phyloP scores from a whole-genome alignment of 2,797 vertebrate species.

The Passerculus sandwichensis region DNA sequence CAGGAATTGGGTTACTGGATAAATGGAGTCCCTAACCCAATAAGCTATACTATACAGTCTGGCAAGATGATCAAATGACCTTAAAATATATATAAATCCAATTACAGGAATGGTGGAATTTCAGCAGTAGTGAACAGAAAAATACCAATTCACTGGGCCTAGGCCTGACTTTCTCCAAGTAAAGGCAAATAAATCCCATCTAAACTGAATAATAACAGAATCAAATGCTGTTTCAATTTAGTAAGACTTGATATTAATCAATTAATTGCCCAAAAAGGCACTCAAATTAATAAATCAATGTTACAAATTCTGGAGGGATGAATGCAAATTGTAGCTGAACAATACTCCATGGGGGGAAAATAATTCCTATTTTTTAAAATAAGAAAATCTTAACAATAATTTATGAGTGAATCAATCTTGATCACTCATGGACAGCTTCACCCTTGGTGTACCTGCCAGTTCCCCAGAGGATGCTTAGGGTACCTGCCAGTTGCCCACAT shows the following conservation, averaged over 20 bases:
- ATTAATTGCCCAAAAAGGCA: neutral
- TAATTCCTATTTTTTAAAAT: neutral
- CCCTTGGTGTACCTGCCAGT: neutral
- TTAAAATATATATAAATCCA: conserved; percentile 10
- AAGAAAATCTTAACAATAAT: conserved; percentile 6
- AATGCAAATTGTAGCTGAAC: neutral
- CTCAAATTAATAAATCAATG: neutral
- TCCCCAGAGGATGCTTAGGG: neutral
- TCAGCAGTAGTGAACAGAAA: neutral
- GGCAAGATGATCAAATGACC: conserved; percentile 1
- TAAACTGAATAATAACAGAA: neutral
- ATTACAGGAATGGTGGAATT: neutral
- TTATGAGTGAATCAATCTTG: neutral
- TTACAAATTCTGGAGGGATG: neutral
- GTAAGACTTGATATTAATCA: neutral
- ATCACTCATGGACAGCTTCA: neutral
- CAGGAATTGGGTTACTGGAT: conserved; percentile 1
- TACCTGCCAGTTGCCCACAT: neutral
- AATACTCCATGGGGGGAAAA: neutral
- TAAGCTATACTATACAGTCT: neutral
- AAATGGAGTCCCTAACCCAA: neutral
- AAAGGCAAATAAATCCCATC: conserved; percentile 5
- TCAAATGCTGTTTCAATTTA: neutral
- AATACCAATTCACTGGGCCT: neutral
- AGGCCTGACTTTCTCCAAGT: neutral